Evolutionary conservation across 2,888 invertebrate genomes (phyloP), one percentile per base, ranked within the genome.

Genomic region (Galeopsomyia nigrocyanea): DNA sequence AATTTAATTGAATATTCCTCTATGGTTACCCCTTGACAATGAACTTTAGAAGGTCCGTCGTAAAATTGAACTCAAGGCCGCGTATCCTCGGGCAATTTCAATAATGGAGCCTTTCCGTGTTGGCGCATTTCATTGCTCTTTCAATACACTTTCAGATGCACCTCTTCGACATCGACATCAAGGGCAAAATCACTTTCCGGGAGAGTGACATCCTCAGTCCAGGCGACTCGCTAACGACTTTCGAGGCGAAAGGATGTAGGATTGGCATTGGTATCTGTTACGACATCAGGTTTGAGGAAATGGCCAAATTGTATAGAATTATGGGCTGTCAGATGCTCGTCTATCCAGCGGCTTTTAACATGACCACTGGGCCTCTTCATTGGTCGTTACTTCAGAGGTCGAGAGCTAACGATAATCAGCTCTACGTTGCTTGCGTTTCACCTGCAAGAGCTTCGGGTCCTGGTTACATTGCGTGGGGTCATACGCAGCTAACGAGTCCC

Each of bases 291-390:
- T 99, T 98, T 87, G 92, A 94, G 73, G 97, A 98, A 88, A 88
- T 98, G 89, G 94, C 96, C 0, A 90, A 92, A 72, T 80, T 94
- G 6, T 93, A 94, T 87, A 88, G 93, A 5, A 88, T 90, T 60
- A 84, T 86, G 79, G 90, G 90, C 0, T 97, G 97, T 81, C 90
- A 95, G 68, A 86, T 98, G 79, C 87, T 98, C 39, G 88, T 98
- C 26, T 98, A 97, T 88, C 98, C 98, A 0, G 97, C 94, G 31
- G 97, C 98, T 1, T 98, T 98, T 87, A 98, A 97, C 87, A 95
- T 95, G 94, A 96, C 95, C 1, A 98, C 98, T 0, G 98, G 98
- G 0, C 97, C 97, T 0, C 88, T 92, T 68, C 98, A 98, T 87
- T 99, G 97, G 97, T 94, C 96, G 82, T 86, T 96, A 5, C 88